phyloP scores from a whole-genome alignment of 2,797 vertebrate genomes.

The Catostomus latipinnis region DNA sequence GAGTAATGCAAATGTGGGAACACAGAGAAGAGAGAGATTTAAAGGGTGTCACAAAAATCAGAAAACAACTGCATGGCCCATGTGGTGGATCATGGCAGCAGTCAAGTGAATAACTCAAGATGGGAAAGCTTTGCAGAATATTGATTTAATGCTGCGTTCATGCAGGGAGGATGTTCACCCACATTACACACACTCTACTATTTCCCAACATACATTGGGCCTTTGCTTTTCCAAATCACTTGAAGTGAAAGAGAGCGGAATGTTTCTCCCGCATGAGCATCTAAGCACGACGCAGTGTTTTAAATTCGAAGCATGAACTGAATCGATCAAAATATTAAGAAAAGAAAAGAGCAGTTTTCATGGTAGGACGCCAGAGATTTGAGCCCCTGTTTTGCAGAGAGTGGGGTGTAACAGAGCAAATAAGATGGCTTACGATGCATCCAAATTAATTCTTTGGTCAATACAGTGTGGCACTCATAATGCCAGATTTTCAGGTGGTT shows the following conservation, averaged over 20 bases:
- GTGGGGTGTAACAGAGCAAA: constrained; percentile 1
- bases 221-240: constrained; percentile 75
- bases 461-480: not conserved
- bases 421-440: not conserved
- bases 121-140: constrained; percentile 90
- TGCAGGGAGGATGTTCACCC: constrained; percentile 84
- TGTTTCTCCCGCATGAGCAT: constrained; percentile 31
- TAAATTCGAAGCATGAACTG: not conserved
- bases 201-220: constrained; percentile 85
- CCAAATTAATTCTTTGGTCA: not conserved
- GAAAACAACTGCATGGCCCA: constrained; percentile 81
- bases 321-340: constrained; percentile 10
- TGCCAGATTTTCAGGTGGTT: not conserved
- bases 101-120: constrained; percentile 90
- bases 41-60: constrained; percentile 76
- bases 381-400: not conserved
- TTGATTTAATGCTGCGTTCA: constrained; percentile 93
- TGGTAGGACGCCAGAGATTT: constrained; percentile 8
- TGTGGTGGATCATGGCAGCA: constrained; percentile 85
- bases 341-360: not conserved
- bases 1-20: constrained; percentile 63
- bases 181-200: constrained; percentile 90
- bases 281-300: not conserved
- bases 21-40: constrained; percentile 40
- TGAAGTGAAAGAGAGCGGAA: constrained; percentile 61